Evolutionary conservation across 1,140 invertebrate species (phyloP), one percentile per base, ranked within the genome.

Genomic region (Nilaparvata lugens): DNA sequence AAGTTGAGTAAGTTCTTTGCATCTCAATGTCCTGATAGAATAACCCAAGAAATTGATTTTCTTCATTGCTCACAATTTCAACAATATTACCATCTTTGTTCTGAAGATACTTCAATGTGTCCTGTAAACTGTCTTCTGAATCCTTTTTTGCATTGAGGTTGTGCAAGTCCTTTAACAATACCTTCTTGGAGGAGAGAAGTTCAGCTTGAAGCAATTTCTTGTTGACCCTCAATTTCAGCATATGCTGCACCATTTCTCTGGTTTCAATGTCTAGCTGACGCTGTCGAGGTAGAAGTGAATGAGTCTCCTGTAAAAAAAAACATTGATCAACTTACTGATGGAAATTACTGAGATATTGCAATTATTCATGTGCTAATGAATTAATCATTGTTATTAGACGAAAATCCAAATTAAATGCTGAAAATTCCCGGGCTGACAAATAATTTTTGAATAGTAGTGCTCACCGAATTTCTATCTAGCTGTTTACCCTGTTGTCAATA

Each of bases 221-320:
- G 18, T 52, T 21, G 2, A 52, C 52, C 19, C 52, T 52, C 18
- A 52, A 52, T 52, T 52, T 52, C 28, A 52, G 18, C 52, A 52
- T 52, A 52, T 52, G 19, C 14, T 52, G 21, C 19, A 52, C 19
- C 52, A 52, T 52, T 52, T 52, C 52, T 52, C 19, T 21, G 11
- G 52, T 18, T 52, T 21, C 11, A 2, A 4, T 21, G 19, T 52
- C 19, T 11, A 52, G 52, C 18, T 52, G 52, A n/a, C 18, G 52
- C 52, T 52, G 52, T 21, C 18, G 52, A 16, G 52, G 52, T 2
- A 52, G 52, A 4, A 52, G 52, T 52, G 52, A 52, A 52, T 52
- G 19, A 18, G 52, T 52, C 18, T 52, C 52, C 52, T 52, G 52
- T 2, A 52, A 52, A 21, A 52, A 52, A 52, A 24, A 19, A 18